Conservation (phyloP, 2,888 invertebrate genomes). For the Nineta flava region DNA sequence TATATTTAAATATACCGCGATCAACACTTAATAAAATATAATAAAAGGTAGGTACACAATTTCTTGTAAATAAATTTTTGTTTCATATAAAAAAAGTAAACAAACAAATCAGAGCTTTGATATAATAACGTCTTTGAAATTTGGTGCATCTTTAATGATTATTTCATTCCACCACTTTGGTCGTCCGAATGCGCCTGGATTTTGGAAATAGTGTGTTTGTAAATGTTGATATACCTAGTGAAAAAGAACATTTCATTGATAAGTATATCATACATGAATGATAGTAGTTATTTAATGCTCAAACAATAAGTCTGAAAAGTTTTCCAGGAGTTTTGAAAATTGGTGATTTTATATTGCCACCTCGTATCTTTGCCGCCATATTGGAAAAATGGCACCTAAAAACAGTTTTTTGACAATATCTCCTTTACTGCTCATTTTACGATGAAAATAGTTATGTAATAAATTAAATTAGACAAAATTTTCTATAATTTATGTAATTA, state of each 20-base stretch:
- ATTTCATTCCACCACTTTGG: slow-evolving; percentile 60
- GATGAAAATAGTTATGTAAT: too few species aligned
- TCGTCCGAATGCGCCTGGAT: slow-evolving; percentile 49
- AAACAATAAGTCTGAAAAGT: too few species aligned
- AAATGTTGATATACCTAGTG: slow-evolving; percentile 57
- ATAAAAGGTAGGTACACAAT: not conserved
- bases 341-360: too few species aligned
- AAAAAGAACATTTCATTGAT: slow-evolving; percentile 12
- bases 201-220: slow-evolving; percentile 52
- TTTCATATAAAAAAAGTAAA: not conserved
- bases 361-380: too few species aligned
- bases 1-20: not conserved
- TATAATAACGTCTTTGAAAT: slow-evolving; percentile 12
- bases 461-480: too few species aligned
- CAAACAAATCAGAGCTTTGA: not conserved
- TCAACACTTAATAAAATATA: not conserved
- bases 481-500: too few species aligned
- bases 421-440: too few species aligned
- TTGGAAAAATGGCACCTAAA: too few species aligned
- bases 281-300: too few species aligned
- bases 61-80: not conserved
- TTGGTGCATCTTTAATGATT: slow-evolving; percentile 22
- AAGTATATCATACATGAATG: too few species aligned
- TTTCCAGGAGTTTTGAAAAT: too few species aligned
- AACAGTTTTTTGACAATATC: too few species aligned